Evolutionary conservation across 2,888 invertebrate genomes (phyloP), one percentile per base, ranked within the genome.

Genomic region (Eristalis arbustorum): DNA sequence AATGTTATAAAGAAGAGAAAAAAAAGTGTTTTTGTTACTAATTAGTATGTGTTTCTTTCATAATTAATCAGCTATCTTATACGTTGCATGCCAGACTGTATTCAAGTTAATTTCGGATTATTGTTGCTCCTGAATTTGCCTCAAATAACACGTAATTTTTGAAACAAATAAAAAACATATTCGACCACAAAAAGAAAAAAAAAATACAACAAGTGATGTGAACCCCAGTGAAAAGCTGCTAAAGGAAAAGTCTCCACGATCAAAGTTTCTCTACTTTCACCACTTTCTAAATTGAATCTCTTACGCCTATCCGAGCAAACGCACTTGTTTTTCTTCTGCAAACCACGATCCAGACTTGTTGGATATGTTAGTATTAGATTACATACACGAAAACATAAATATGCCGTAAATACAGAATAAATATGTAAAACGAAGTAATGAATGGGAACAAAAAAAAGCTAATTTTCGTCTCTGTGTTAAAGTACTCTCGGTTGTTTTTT

Each of bases 281-380:
- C 87, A 87, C 87, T 87, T 87, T 87, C 87, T 87, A 87, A 87
- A 87, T 87, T 87, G 83, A 87, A 87, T 83, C 83, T 83, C 78
- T 72, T 75, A 79, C 78, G 78, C 78, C 67, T 82, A 71, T 75
- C 68, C 87, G 74, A 81, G 69, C 31, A 75, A 83, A 87, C 82
- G 87, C 87, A 87, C 87, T 87, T 83, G 82, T 78, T 87, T 87
- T 87, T 82, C 82, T 75, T 83, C 83, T 71, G 23, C 87, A 25
- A 83, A 72, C 81, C 73, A 73, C 81, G 71, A 71, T 62, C 87
- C 82, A 78, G 74, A 78, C 78, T 87, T 74, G 74, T 74, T 87
- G 83, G 83, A 87, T 87, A 87, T 61, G 87, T 87, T 78, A 87
- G 87, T 87, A 87, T 87, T 83, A 78, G 83, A 87, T 83, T 83